A percentile compares a stretch with the other conserved stretches of the same genome.
These are phyloP conservation scores for Acanthornis magna DNA, from an alignment of 2,797 vertebrate species.

Conservation along the genomic window DNA sequence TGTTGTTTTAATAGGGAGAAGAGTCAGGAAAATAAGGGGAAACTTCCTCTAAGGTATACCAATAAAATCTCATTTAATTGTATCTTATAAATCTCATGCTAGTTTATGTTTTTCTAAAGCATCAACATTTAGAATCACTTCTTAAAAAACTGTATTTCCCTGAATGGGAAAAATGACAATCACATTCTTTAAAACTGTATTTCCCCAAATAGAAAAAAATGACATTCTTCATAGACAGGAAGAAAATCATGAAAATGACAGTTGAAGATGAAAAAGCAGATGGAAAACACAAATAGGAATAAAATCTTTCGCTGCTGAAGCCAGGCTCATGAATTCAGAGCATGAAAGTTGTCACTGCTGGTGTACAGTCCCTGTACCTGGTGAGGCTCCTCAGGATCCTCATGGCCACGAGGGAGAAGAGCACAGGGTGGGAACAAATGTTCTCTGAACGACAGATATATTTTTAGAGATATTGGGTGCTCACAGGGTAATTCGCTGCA, in stretches of 20 bases:
- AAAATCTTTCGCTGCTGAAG: background rate
- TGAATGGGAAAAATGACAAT: background rate
- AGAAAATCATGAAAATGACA: background rate
- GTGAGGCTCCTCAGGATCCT: background rate
- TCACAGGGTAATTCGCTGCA: background rate
- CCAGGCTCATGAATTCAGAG: background rate
- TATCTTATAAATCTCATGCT: background rate
- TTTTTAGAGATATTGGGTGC: background rate
- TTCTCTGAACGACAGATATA: background rate
- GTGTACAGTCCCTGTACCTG: accelerated
- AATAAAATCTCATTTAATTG: background rate
- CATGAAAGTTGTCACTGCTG: background rate
- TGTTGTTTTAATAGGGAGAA: background rate
- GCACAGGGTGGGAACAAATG: background rate
- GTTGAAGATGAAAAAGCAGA: background rate
- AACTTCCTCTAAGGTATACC: background rate
- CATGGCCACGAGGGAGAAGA: background rate
- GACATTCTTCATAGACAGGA: background rate
- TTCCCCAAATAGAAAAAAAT: background rate
- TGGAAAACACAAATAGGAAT: background rate
- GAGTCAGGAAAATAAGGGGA: background rate
- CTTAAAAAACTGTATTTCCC: background rate
- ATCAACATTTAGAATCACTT: background rate
- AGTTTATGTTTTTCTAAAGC: background rate
- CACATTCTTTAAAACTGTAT: background rate